Evolutionary conservation across 2,113 vertebrate genomes (phyloP), one percentile per base, ranked within the genome.

Genomic region (Guaruba guarouba): DNA sequence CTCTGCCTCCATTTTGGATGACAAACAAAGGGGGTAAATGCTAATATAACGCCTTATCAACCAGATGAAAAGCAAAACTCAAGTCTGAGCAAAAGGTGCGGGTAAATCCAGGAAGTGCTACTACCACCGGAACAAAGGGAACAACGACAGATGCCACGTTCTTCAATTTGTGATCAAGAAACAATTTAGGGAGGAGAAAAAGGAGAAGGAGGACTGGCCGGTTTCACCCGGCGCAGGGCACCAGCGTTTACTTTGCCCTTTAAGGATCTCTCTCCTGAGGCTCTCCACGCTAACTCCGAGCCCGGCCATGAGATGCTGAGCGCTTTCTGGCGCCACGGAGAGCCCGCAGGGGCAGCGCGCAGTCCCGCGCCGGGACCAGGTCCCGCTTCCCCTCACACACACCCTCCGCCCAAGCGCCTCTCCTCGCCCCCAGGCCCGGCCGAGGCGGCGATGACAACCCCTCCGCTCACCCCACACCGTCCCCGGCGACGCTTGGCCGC

Each of bases 1-100:
- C 90, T 88, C 90, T 96, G 95, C 95, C 93, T 97, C 96, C 95
- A 96, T 96, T 93, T 95, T 96, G 95, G 95, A 93, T 48, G 92
- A 15, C 82, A 94, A 91, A 96, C 93, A 97, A 94, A 95, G 88
- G 76, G 68, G 67, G 52, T 28, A 94, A 92, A 49, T 39, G 88
- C 1, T 64, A 81, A 77, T 44, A 61, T 69, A 87, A 76, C 2
- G 23, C 75, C 66, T 84, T 59, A 22, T 0, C 10, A 43, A 67
- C 83, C 0, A 25, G 82, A 74, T 48, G 61, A 62, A 81, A 90
- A 81, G 85, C 93, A 90, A 78, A 70, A 59, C 33, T 3, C 4
- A 78, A 90, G 76, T 51, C 61, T 17, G 68, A 81, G 92, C 68
- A 63, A 27, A 69, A 92, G 71, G 75, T 39, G 8, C 51, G 54